phyloP scores from a whole-genome alignment of 2,797 vertebrate genomes.

The Pseudomugil tenellus region DNA sequence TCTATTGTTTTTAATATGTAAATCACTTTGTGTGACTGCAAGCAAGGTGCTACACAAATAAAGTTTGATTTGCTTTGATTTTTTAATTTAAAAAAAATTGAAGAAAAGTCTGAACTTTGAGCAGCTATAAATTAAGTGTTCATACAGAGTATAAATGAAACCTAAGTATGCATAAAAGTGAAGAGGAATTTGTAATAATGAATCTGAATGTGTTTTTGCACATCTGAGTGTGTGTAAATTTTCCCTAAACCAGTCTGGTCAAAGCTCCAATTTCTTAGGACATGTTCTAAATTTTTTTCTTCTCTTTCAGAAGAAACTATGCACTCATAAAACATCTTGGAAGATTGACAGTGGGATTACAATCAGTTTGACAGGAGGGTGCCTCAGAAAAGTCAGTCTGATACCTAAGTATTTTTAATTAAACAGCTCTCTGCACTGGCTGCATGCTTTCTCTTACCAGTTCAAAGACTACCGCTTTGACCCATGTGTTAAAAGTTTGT shows the following conservation, averaged over 20 bases:
- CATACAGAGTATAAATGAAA: not conserved
- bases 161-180: not conserved
- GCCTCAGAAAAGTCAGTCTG: conserved; percentile 70
- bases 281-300: conserved; percentile 44
- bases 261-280: conserved; percentile 58
- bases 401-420: conserved; percentile 86
- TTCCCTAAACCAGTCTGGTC: conserved; percentile 39
- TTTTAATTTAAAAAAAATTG: no score
- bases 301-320: conserved; percentile 70
- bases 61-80: no score
- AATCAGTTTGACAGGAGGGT: conserved; percentile 80
- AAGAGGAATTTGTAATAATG: not conserved
- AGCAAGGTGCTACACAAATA: no score
- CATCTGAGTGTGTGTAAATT: conserved; percentile 17
- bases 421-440: conserved; percentile 77
- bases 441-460: conserved; percentile 61
- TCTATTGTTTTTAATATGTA: no score
- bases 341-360: conserved; percentile 80
- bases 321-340: conserved; percentile 69
- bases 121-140: not conserved
- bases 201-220: not conserved
- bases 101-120: no score
- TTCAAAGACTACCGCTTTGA: conserved; percentile 82
- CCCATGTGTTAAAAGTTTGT: conserved; percentile 87
- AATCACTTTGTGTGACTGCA: not conserved